Evolutionary conservation across 2,797 vertebrate species (phyloP).

Genomic region (Acanthurus leucopareius): DNA sequence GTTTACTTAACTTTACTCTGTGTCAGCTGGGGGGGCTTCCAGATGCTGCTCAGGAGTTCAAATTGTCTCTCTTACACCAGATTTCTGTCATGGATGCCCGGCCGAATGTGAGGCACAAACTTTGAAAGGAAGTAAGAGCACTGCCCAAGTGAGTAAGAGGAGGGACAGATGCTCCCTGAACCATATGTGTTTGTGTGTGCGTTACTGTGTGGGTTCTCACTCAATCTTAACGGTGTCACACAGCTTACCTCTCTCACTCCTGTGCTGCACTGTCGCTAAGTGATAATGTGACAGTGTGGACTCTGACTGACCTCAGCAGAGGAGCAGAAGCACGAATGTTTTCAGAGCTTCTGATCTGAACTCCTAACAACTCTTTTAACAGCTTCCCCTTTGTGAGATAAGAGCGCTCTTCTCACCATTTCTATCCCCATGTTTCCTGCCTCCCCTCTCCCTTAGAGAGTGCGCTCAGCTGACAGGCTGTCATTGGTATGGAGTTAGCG

Average conservation of each 20-base stretch:
- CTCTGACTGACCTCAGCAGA: conserved; percentile 67
- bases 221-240: conserved; percentile 43
- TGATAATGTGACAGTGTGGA: conserved; percentile 65
- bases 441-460: conserved; percentile 31
- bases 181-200: conserved; percentile 16
- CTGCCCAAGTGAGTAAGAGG: conserved; percentile 35
- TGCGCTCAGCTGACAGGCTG: conserved; percentile 63
- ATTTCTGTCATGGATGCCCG: conserved; percentile 58
- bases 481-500: conserved; percentile 52
- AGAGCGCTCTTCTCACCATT: conserved; percentile 53
- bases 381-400: conserved; percentile 61
- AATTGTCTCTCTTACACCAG: conserved; percentile 46
- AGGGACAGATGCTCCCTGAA: conserved; percentile 40
- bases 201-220: conserved; percentile 35
- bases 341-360: conserved; percentile 52
- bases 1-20: conserved; percentile 49
- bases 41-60: conserved; percentile 61
- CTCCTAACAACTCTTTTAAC: conserved; percentile 58
- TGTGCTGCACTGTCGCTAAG: conserved; percentile 36
- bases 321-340: conserved; percentile 34
- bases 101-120: conserved; percentile 56
- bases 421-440: conserved; percentile 26
- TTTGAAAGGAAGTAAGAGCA: conserved; percentile 47
- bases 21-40: conserved; percentile 53
- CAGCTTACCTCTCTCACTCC: conserved; percentile 37